phyloP scores from a whole-genome alignment of 2,113 vertebrate species.

The Trematomus loennbergii region DNA sequence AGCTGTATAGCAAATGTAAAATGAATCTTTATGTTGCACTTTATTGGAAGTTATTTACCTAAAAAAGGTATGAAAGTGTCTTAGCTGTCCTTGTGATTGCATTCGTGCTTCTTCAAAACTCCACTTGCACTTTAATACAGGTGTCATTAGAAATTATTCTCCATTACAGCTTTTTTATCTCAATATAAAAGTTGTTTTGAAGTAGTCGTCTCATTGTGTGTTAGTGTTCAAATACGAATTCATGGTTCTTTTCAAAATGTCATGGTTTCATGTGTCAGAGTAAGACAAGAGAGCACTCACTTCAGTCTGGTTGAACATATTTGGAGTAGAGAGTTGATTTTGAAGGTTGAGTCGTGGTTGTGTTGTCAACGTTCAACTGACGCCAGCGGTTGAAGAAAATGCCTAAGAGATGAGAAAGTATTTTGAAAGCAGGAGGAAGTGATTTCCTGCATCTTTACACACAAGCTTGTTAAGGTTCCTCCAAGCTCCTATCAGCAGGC shows the following conservation, averaged over 20 bases:
- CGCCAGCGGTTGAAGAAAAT: conserved; percentile 23
- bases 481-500: conserved; percentile 54
- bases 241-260: conserved; percentile 24
- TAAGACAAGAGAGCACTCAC: conserved; percentile 4
- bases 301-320: conserved; percentile 29
- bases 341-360: conserved; percentile 47
- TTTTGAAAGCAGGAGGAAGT: conserved; percentile 34
- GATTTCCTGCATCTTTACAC: conserved; percentile 53
- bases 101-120: neutral
- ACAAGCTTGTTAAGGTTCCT: conserved; percentile 64
- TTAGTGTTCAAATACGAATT: conserved; percentile 26
- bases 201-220: neutral
- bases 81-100: conserved; percentile 5
- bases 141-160: conserved; percentile 2
- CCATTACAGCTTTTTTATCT: conserved; percentile 7
- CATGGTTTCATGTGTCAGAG: conserved; percentile 5
- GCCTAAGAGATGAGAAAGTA: conserved; percentile 15
- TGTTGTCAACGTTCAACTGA: conserved; percentile 36
- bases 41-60: neutral
- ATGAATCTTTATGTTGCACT: neutral
- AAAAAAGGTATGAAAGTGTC: neutral
- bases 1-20: neutral
- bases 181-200: neutral
- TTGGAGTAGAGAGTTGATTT: conserved; percentile 20
- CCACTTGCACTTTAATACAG: neutral